Evolutionary conservation across 2,888 invertebrate species (phyloP), one percentile per base, ranked within the genome.

Genomic region (Andrena praecox): DNA sequence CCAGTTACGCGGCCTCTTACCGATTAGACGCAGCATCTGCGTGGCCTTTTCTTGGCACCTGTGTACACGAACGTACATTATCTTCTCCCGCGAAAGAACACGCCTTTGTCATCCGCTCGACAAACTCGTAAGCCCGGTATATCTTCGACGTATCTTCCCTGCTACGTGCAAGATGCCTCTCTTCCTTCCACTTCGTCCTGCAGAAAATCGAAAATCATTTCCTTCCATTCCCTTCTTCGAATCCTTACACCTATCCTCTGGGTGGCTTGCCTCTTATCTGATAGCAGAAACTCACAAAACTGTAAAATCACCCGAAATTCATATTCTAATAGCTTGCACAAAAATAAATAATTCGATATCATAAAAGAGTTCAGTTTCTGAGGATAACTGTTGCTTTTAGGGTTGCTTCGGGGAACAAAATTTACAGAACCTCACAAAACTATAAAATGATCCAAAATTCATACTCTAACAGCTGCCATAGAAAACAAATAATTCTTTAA

Each of bases 11-110:
- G 67, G 50, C 24, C 67, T 82, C 71, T 79, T 69, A 75, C 83
- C 83, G 86, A 86, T 88, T 85, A 85, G 85, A 85, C 90, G 87
- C 93, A 93, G 93, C 93, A 93, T 93, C 93, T 93, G 93, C 92
- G 91, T 68, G 85, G 85, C 86, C 88, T 87, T 86, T 86, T 84
- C 87, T 86, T 77, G 88, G 91, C 93, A 93, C 93, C 93, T 93
- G 93, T 93, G 93, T 93, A 93, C 92, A 93, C 93, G 90, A 87
- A 89, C 86, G 82, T 80, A 82, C 82, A 91, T 92, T 92, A 92
- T 93, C 92, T 89, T 88, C 89, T 86, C 84, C 83, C 82, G 86
- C 85, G 87, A 87, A 89, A 89, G 89, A 89, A 89, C 89, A 88
- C 91, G 89, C 87, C 91, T 91, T 92, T 91, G 92, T 92, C 91